Conservation (phyloP, 2,888 invertebrate genomes). For the Conistra vaccinii region DNA sequence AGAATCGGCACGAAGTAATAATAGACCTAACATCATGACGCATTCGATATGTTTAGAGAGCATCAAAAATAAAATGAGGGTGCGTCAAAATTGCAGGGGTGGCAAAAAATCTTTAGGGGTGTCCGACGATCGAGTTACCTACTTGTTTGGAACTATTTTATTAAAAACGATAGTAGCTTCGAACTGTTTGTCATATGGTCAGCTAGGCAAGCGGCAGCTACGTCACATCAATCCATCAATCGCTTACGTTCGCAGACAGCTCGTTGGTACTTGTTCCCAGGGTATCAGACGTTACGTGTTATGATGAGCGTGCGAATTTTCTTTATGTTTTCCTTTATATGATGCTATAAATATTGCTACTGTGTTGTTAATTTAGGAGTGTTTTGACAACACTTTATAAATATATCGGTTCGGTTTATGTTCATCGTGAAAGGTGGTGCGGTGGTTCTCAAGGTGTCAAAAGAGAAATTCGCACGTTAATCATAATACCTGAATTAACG, state of each 20-base stretch:
- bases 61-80: slow-evolving; percentile 40
- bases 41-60: slow-evolving; percentile 19
- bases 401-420: slow-evolving; percentile 18
- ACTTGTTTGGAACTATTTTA: slow-evolving; percentile 20
- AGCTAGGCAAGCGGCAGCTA: neutral
- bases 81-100: slow-evolving; percentile 33
- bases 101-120: slow-evolving; percentile 23
- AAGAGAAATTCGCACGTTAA: slow-evolving; percentile 36
- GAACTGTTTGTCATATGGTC: slow-evolving; percentile 5
- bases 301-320: slow-evolving; percentile 49
- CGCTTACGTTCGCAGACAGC: slow-evolving; percentile 34
- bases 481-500: slow-evolving; percentile 21
- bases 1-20: slow-evolving; percentile 7
- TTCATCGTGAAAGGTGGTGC: slow-evolving; percentile 4
- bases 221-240: slow-evolving; percentile 39
- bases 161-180: neutral
- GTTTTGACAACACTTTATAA: slow-evolving; percentile 45
- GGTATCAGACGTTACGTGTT: slow-evolving; percentile 35
- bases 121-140: slow-evolving; percentile 8
- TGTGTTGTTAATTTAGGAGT: slow-evolving; percentile 43
- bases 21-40: neutral
- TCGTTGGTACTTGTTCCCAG: slow-evolving; percentile 34
- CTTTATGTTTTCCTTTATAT: slow-evolving; percentile 35
- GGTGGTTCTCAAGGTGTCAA: slow-evolving; percentile 42
- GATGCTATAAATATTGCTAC: slow-evolving; percentile 45